These are phyloP conservation scores for Poecile montanus DNA, from an alignment of 2,797 vertebrate species.

Conservation along the genomic window DNA sequence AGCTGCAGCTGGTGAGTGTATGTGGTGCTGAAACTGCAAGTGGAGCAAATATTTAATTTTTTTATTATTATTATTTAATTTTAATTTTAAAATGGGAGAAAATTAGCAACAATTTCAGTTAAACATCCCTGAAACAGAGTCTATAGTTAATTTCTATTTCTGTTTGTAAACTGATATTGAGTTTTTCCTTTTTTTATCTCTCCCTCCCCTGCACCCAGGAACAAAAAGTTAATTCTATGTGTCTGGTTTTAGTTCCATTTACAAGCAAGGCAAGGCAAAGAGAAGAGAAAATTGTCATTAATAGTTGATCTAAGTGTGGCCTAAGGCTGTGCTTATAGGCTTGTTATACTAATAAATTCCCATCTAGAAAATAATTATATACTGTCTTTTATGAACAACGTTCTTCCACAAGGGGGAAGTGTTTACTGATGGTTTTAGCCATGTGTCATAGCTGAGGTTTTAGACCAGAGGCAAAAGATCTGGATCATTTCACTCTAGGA, in stretches of 20 bases:
- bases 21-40: not conserved
- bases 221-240: not conserved
- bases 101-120: not conserved
- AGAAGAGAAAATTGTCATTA: not conserved
- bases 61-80: too few species aligned
- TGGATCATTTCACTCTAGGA: not conserved
- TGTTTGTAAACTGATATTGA: not conserved
- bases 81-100: not conserved
- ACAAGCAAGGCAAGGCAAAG: not conserved
- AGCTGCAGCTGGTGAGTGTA: not conserved
- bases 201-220: not conserved
- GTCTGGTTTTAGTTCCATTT: not conserved
- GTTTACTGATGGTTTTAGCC: not conserved
- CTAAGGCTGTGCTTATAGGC: not conserved
- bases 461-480: not conserved
- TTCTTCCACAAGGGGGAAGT: constrained; percentile 30
- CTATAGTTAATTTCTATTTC: not conserved
- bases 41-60: not conserved
- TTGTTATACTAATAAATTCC: not conserved
- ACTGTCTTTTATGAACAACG: not conserved
- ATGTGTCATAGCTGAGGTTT: not conserved
- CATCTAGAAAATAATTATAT: not conserved
- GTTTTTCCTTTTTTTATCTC: not conserved
- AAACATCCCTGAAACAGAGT: not conserved
- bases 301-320: not conserved